These are phyloP conservation scores for Cichlasoma orientale DNA, from an alignment of 2,797 vertebrate genomes.

Conservation along the genomic window DNA sequence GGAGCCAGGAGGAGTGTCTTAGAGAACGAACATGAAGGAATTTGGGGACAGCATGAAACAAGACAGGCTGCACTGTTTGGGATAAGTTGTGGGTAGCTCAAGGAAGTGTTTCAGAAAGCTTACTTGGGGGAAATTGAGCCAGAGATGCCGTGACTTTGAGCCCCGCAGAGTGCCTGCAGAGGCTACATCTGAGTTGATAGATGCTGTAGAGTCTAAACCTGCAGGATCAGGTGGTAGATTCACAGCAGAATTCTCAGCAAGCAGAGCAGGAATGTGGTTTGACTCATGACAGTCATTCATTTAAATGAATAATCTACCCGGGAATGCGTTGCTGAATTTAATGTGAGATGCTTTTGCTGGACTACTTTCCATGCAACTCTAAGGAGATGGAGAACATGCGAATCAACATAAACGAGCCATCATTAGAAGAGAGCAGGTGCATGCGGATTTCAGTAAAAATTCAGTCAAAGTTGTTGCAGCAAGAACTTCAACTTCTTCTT, in stretches of 20 bases:
- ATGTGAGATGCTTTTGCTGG: not conserved
- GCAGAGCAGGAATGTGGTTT: not conserved
- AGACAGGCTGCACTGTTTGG: slow-evolving; percentile 21
- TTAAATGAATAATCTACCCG: not conserved
- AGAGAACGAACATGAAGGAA: slow-evolving; percentile 27
- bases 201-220: slow-evolving; percentile 22
- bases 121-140: slow-evolving; percentile 10
- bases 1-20: slow-evolving; percentile 15
- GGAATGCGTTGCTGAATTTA: not conserved
- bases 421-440: slow-evolving; percentile 5
- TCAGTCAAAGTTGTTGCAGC: not conserved
- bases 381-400: not conserved
- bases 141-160: not conserved
- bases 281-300: not conserved
- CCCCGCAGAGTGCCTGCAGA: slow-evolving; percentile 22
- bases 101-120: slow-evolving; percentile 6
- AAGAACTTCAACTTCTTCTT: not conserved
- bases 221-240: slow-evolving; percentile 4
- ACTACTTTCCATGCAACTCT: not conserved
- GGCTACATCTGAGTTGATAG: slow-evolving; percentile 20
- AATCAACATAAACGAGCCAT: slow-evolving; percentile 6
- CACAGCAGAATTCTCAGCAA: not conserved
- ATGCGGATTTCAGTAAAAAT: slow-evolving; percentile 9
- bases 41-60: slow-evolving; percentile 5
- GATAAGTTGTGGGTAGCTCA: slow-evolving; percentile 13